Evolutionary conservation across 1,140 invertebrate species (phyloP).

Genomic region (Scaptomyza hsui): DNA sequence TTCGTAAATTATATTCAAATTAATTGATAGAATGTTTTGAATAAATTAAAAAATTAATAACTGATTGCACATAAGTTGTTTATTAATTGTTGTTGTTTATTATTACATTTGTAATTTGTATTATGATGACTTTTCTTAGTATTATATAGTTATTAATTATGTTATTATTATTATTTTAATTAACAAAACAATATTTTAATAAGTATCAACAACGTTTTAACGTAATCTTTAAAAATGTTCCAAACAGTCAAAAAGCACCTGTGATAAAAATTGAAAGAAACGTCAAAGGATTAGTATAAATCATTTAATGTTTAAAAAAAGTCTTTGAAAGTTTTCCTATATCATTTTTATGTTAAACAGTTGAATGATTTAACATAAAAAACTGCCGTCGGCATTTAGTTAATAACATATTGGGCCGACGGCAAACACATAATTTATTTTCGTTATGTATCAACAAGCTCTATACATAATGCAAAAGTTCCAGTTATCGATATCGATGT

Average conservation of each 20-base stretch:
- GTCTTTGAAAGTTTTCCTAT: too few relatives aligned
- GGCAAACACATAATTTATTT: not conserved
- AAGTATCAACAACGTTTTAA: constrained; percentile 84
- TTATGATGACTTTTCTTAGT: constrained; percentile 54
- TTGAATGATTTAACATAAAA: not conserved
- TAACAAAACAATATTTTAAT: constrained; percentile 83
- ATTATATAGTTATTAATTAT: constrained; percentile 53
- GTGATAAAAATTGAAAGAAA: constrained; percentile 29
- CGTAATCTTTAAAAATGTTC: constrained; percentile 84
- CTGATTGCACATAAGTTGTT: constrained; percentile 74
- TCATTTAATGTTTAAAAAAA: too few relatives aligned
- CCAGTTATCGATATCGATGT: constrained; percentile 19
- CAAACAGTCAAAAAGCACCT: constrained; percentile 84
- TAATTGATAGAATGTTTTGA: constrained; percentile 43
- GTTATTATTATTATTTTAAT: constrained; percentile 57
- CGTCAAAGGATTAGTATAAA: constrained; percentile 33
- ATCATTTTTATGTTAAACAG: not conserved
- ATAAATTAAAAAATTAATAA: constrained; percentile 66
- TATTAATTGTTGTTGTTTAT: constrained; percentile 50
- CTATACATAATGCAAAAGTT: too few relatives aligned
- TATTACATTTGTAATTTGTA: constrained; percentile 58
- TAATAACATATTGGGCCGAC: constrained; percentile 21
- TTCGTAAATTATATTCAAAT: constrained; percentile 57
- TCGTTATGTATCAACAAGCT: too few relatives aligned
- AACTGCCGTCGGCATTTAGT: constrained; percentile 10